Evolutionary conservation across 2,888 invertebrate species (phyloP), one percentile per base, ranked within the genome.

Genomic region (Synanthedon formicaeformis): DNA sequence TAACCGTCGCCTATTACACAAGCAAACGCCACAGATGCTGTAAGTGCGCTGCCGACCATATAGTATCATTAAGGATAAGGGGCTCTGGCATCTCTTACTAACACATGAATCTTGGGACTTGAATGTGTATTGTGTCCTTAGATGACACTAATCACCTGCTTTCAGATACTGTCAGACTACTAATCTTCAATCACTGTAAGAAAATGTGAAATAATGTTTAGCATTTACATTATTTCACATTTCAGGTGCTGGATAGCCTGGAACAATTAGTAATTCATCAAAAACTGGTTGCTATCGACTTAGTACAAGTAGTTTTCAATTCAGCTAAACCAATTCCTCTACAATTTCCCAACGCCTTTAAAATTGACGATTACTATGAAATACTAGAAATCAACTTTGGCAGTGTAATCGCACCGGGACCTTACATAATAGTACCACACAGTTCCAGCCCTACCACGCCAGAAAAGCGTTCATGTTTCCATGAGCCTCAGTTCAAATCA

Each of bases 391-490:
- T 87, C 50, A 77, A 85, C 59, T 66, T 82, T 0, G 75, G 63
- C 2, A 50, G 63, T 1, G 62, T 66, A 2, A 64, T 87, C 4
- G 11, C 56, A 1, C 54, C 59, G 52, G 84, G 86, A 1, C 64
- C 59, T 45, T 87, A 87, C 58, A 71, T n/a, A n/a, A n/a, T n/a
- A n/a, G n/a, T 1, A 91, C 92, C 4, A 95, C 95, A 0, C 94
- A 95, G 70, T 95, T 95, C 73, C 93, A 95, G 60, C 91, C 94
- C 0, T 92, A 88, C 57, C 91, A 93, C 64, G 95, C 95, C 0
- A 89, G 95, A 56, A 90, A 92, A 64, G 95, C 94, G 0, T 96
- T 96, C 96, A 0, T 96, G 96, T 75, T 94, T 96, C 62, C 96
- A 96, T 65, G 95, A 96, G 64, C 96, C 96, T 0, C 90, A 90